Conservation (phyloP, 2,113 vertebrate species). For the Erythrolamprus reginae region DNA sequence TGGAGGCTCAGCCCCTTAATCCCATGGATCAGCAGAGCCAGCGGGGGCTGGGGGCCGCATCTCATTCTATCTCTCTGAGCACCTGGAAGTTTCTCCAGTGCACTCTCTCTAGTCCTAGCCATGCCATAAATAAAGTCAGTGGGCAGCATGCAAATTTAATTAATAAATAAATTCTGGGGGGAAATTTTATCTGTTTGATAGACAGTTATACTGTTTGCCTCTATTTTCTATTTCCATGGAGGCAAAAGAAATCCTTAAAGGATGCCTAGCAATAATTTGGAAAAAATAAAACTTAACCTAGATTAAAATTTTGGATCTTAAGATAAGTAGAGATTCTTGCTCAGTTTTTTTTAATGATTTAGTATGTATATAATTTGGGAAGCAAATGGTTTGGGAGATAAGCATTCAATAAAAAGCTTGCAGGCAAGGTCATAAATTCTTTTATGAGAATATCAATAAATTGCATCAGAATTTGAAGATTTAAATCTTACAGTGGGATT, state of each 20-base stretch:
- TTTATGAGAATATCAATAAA: not conserved
- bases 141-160: no score
- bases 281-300: not conserved
- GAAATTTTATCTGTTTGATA: not conserved
- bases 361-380: not conserved
- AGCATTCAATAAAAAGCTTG: not conserved
- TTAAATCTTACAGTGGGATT: constrained; percentile 17
- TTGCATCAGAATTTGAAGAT: not conserved
- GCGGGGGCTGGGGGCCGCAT: not conserved
- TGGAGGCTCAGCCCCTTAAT: no score
- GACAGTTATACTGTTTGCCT: not conserved
- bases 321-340: not conserved
- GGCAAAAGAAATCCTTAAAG: not conserved
- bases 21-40: no score
- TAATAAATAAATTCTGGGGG: not conserved
- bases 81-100: not conserved
- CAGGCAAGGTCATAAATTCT: not conserved
- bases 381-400: not conserved
- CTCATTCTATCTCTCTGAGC: not conserved
- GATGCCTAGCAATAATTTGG: not conserved
- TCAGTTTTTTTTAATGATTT: not conserved
- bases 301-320: not conserved
- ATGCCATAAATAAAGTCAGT: not conserved
- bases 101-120: not conserved
- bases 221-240: not conserved